Evolutionary conservation across 2,797 vertebrate species (phyloP), one percentile per base, ranked within the genome.

Genomic region (Sebastolobus altivelis): DNA sequence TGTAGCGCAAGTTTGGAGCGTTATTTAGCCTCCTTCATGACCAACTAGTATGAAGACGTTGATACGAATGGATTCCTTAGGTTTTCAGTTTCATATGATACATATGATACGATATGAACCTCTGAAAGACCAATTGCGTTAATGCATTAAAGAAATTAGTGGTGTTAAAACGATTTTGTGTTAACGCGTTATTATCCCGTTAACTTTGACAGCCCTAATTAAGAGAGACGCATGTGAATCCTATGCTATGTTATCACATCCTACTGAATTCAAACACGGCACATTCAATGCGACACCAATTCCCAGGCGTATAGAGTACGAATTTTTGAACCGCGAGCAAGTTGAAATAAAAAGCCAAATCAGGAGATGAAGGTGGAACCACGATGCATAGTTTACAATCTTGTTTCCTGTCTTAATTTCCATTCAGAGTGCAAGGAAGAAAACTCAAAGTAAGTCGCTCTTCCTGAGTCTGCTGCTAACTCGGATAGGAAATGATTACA

Each of bases 401-500:
- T 67, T 61, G 62, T 86, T 87, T 87, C 72, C 67, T 14, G 79
- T 65, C 76, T 88, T 79, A 38, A 82, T 88, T 88, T 87, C 33
- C 38, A 73, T 83, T 84, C 65, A 63, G 12, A 65, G 35, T 31
- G 77, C 77, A 75, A 76, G 76, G 35, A 20, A 46, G 61, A 61
- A 84, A 90, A 88, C 75, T 85, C 72, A 86, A 85, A 84, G 82
- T 52, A 68, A 74, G 65, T 38, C 14, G 3, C 46, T 84, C 77
- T 82, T 82, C 55, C 67, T 62, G 54, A 75, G 75, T 79, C 70
- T 79, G 75, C 76, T 59, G 46, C 46, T 49, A 74, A 87, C 84
- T 81, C 5, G 20, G 78, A 87, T 65, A 58, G 72, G 60, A 92
- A 81, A 93, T 88, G 72, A 70, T 79, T 78, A 80, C 76, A 82